Evolutionary conservation across 2,113 vertebrate genomes (phyloP).

Genomic region (Anolis sagrei): DNA sequence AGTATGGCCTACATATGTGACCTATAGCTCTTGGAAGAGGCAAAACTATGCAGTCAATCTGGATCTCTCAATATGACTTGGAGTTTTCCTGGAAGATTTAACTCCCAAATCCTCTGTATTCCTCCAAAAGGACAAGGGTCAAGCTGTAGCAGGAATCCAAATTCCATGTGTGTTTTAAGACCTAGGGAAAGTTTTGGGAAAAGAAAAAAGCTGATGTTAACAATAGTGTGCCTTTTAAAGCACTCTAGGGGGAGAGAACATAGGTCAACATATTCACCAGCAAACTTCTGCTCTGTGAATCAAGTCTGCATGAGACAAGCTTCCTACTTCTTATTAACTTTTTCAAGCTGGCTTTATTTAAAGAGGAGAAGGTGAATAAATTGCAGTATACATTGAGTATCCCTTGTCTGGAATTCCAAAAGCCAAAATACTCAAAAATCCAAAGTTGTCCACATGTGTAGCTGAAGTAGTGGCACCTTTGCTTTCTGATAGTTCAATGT

Average conservation of each 20-base stretch:
- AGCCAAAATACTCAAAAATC: too few species aligned
- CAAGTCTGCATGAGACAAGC: background rate
- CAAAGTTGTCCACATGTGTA: too few species aligned
- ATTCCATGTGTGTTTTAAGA: background rate
- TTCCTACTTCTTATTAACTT: background rate
- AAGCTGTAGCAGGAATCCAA: background rate
- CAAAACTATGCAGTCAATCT: conserved; percentile 11
- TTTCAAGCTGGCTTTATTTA: background rate
- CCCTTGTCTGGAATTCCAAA: too few species aligned
- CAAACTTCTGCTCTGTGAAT: background rate
- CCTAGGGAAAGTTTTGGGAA: background rate
- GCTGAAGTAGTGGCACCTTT: too few species aligned
- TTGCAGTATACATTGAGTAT: background rate
- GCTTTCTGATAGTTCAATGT: too few species aligned
- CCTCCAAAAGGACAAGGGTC: background rate
- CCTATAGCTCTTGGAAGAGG: background rate
- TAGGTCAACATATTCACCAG: background rate
- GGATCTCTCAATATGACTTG: background rate
- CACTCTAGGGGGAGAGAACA: background rate
- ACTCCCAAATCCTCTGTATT: background rate
- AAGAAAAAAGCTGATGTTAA: background rate
- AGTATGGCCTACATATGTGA: conserved; percentile 24
- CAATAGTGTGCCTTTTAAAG: background rate
- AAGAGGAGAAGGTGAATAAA: background rate
- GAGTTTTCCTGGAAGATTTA: conserved; percentile 12